Evolutionary conservation across 2,113 vertebrate species (phyloP).

Genomic region (Oplegnathus fasciatus): DNA sequence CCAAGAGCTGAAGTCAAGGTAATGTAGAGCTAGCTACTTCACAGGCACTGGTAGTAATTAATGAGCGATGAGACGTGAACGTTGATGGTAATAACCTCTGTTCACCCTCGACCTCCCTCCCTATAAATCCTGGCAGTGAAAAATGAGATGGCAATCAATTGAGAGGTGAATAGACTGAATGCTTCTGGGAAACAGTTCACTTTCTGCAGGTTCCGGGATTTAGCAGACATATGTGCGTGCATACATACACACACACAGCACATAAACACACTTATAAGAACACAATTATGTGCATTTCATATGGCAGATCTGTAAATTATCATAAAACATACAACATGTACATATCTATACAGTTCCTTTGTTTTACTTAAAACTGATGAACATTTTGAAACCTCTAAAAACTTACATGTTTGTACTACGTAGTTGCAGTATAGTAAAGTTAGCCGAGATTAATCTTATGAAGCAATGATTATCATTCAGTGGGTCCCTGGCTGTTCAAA

Average conservation of each 20-base stretch:
- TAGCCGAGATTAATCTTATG: neutral
- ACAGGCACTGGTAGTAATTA: slow-evolving; percentile 4
- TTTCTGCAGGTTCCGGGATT: neutral
- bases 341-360: neutral
- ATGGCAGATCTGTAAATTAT: neutral
- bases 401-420: neutral
- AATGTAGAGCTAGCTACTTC: neutral
- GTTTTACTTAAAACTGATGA: neutral
- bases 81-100: slow-evolving; percentile 27
- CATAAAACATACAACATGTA: neutral
- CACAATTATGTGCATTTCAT: neutral
- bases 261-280: neutral
- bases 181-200: slow-evolving; percentile 38
- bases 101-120: slow-evolving; percentile 14
- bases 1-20: slow-evolving; percentile 15
- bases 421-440: neutral
- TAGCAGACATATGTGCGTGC: no score
- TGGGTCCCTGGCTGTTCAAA: neutral
- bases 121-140: slow-evolving; percentile 57
- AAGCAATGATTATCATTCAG: neutral
- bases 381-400: neutral
- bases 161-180: neutral
- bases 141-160: slow-evolving; percentile 55
- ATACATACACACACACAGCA: neutral
- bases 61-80: slow-evolving; percentile 34